Evolutionary conservation across 2,797 vertebrate genomes (phyloP).

Genomic region (Acrocephalus scirpaceus): DNA sequence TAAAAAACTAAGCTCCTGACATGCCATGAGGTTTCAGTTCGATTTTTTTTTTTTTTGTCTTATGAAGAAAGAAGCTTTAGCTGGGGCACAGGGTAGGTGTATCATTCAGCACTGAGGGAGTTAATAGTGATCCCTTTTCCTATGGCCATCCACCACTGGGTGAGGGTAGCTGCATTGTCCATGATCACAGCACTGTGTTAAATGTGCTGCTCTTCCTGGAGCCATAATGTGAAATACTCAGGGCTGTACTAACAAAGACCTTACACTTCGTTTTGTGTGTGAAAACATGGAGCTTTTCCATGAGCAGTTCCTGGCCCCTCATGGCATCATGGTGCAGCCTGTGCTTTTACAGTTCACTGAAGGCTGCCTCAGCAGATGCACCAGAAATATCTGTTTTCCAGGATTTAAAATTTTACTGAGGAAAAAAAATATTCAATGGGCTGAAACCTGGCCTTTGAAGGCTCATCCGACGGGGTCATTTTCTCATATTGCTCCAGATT

Average conservation of each 20-base stretch:
- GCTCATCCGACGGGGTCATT: neutral
- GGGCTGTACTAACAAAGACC: conserved; percentile 55
- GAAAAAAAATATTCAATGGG: neutral
- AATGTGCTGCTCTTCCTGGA: conserved; percentile 60
- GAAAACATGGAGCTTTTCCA: neutral
- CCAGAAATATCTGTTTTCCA: neutral
- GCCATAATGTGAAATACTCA: conserved; percentile 20
- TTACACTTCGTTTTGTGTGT: neutral
- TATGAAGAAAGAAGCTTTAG: neutral
- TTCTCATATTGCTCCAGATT: neutral
- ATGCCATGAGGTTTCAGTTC: neutral
- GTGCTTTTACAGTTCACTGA: conserved; percentile 4
- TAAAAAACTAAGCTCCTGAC: neutral
- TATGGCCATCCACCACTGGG: neutral
- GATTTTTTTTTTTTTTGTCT: neutral
- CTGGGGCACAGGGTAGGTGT: neutral
- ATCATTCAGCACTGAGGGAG: neutral
- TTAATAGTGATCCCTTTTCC: neutral
- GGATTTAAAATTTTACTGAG: neutral
- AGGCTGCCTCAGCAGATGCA: conserved; percentile 26
- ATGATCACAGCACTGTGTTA: conserved; percentile 57
- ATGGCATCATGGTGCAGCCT: neutral
- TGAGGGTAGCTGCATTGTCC: conserved; percentile 27
- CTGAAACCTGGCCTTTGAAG: neutral
- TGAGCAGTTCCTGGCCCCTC: neutral